Evolutionary conservation across 2,888 invertebrate species (phyloP), one percentile per base, ranked within the genome.

Genomic region (Bellardia pandia): DNA sequence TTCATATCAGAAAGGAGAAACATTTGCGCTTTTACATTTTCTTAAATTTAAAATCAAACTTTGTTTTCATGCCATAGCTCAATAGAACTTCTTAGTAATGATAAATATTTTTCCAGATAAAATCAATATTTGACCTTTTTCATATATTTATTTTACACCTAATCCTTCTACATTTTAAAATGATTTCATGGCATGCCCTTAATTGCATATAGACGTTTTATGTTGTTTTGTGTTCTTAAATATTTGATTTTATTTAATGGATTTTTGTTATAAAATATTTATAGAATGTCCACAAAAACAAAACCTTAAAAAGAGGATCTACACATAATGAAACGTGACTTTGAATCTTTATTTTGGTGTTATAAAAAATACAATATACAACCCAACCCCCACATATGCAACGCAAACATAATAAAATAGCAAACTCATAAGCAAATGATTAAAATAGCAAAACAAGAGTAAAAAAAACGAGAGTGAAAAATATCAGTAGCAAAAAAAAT

Each of bases 271-370:
- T 66, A 42, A 66, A 66, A 66, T 23, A 66, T 66, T 66, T 45
- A 66, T 45, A 16, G 42, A 16, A 66, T 42, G 2, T 8, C 16
- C 1, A 64, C 40, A 64, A 64, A 37, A 37, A 37, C 37, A 64
- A 64, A 33, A 51, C 40, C 40, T 33, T 5, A 13, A 23, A 66
- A 45, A 66, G 11, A n/a, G 37, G 11, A 33, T 66, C 23, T 42
- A 11, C 62, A 40, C 14, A 37, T 37, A 48, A 71, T 14, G 40
- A 69, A 68, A 74, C 74, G 81, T 81, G 81, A 81, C 81, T 74
- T 66, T 74, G 56, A 66, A 74, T 74, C 16, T 66, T 68, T 58
- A 42, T 74, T 33, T 78, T 62, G 11, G 3, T 51, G 51, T 16
- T 14, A 40, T 14, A 64, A 16, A 51, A 60, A 40, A n/a, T 23